These are phyloP conservation scores for Tillus elongatus DNA, from an alignment of 2,888 invertebrate species.

Conservation along the genomic window DNA sequence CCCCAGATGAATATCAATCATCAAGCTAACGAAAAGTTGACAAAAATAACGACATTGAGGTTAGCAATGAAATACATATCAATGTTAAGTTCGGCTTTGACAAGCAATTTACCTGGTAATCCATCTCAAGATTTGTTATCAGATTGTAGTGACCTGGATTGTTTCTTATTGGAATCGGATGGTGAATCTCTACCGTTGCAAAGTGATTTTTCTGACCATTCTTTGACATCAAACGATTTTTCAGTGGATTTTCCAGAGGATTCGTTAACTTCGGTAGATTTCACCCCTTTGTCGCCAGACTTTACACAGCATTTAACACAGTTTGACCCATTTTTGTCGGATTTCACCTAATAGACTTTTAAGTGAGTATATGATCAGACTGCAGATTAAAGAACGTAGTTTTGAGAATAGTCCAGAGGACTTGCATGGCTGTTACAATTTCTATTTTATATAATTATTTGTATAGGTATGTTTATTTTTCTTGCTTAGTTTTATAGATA, in stretches of 20 bases:
- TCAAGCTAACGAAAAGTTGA: slow-evolving; percentile 48
- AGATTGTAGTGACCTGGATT: slow-evolving; percentile 34
- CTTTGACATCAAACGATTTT: slow-evolving; percentile 38
- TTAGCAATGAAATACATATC: slow-evolving; percentile 61
- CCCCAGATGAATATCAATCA: slow-evolving; percentile 40
- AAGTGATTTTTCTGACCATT: slow-evolving; percentile 38
- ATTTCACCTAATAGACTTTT: slow-evolving; percentile 28
- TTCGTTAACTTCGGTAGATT: slow-evolving; percentile 36
- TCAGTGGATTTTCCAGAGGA: slow-evolving; percentile 36
- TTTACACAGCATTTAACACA: slow-evolving; percentile 34
- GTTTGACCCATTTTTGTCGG: slow-evolving; percentile 36
- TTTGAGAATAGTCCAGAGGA: too few relatives aligned
- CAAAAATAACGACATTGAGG: slow-evolving; percentile 58
- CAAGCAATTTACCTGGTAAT: slow-evolving; percentile 21
- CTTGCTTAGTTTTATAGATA: too few relatives aligned
- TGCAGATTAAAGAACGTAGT: too few relatives aligned
- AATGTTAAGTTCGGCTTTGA: slow-evolving; percentile 37
- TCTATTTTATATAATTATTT: too few relatives aligned
- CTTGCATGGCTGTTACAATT: too few relatives aligned
- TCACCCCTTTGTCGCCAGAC: slow-evolving; percentile 35
- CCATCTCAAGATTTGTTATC: slow-evolving; percentile 29
- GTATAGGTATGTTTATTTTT: too few relatives aligned
- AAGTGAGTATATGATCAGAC: background rate
- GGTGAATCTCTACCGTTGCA: slow-evolving; percentile 37
- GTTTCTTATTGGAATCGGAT: slow-evolving; percentile 28